A percentile compares a stretch with the other conserved stretches of the same genome.
Conservation (phyloP, 2,113 vertebrate genomes). For the Platichthys stellatus region DNA sequence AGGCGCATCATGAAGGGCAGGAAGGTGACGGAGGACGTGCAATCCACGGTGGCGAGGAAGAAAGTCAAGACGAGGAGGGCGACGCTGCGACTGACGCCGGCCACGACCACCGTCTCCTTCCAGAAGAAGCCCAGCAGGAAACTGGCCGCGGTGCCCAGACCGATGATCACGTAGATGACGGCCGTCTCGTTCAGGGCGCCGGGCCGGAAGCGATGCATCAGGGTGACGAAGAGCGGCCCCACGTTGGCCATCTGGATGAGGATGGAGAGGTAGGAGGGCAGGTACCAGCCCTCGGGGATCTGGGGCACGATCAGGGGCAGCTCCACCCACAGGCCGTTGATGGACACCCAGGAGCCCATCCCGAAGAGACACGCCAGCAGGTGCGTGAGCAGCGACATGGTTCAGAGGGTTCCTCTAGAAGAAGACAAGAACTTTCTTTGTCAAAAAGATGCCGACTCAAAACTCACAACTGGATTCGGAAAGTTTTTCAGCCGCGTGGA, state of each 20-base stretch:
- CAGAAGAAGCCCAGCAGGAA: slow-evolving; percentile 86
- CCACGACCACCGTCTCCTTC: slow-evolving; percentile 75
- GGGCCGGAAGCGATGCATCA: slow-evolving; percentile 81
- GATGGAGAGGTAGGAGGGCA: slow-evolving; percentile 86
- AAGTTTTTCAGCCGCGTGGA: too few species aligned
- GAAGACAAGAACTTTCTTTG: neutral
- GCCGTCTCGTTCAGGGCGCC: slow-evolving; percentile 74
- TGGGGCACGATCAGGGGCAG: slow-evolving; percentile 84
- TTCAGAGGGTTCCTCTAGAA: slow-evolving; percentile 4
- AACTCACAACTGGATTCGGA: too few species aligned
- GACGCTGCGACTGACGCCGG: slow-evolving; percentile 68
- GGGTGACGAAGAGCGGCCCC: slow-evolving; percentile 83
- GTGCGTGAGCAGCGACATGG: slow-evolving; percentile 81
- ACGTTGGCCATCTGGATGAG: slow-evolving; percentile 87
- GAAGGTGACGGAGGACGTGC: slow-evolving; percentile 89
- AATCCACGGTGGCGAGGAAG: slow-evolving; percentile 85
- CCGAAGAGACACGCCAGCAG: slow-evolving; percentile 84
- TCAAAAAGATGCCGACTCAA: too few species aligned
- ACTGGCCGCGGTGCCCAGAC: slow-evolving; percentile 74
- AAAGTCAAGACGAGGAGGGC: slow-evolving; percentile 83
- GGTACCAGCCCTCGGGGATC: slow-evolving; percentile 86
- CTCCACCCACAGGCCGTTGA: slow-evolving; percentile 89
- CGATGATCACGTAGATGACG: slow-evolving; percentile 79
- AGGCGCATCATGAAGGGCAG: slow-evolving; percentile 87
- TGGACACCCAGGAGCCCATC: slow-evolving; percentile 88